phyloP scores from a whole-genome alignment of 2,113 vertebrate genomes.

The Sinocyclocheilus anophthalmus region DNA sequence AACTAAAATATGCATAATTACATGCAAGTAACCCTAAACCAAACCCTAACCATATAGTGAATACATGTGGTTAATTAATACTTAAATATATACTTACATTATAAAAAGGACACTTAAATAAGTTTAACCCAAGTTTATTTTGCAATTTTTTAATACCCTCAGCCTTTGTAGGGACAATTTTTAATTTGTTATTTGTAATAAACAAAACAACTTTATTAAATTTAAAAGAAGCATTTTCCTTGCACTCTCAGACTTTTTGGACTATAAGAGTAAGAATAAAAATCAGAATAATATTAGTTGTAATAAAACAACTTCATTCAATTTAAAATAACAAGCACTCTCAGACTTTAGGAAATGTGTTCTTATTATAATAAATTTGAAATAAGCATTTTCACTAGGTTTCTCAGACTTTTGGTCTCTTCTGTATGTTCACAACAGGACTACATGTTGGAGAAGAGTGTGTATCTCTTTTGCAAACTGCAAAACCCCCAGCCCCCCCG shows the following conservation, averaged over 20 bases:
- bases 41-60: no score
- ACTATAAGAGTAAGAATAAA: background rate
- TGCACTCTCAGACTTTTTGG: background rate
- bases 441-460: background rate
- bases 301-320: background rate
- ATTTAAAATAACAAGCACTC: background rate
- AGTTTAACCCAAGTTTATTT: no score
- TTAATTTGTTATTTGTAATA: background rate
- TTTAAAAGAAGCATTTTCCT: background rate
- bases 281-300: background rate
- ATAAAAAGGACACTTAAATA: no score
- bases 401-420: background rate
- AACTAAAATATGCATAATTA: no score
- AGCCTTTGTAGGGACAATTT: background rate
- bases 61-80: no score
- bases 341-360: background rate
- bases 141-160: background rate
- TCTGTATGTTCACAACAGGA: background rate
- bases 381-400: background rate
- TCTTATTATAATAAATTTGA: background rate
- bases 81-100: no score
- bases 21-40: no score
- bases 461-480: conserved; percentile 2
- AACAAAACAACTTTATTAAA: background rate
- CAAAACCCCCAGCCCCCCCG: background rate